Evolutionary conservation across 2,113 vertebrate genomes (phyloP).

Genomic region (Catharus fuscescens): DNA sequence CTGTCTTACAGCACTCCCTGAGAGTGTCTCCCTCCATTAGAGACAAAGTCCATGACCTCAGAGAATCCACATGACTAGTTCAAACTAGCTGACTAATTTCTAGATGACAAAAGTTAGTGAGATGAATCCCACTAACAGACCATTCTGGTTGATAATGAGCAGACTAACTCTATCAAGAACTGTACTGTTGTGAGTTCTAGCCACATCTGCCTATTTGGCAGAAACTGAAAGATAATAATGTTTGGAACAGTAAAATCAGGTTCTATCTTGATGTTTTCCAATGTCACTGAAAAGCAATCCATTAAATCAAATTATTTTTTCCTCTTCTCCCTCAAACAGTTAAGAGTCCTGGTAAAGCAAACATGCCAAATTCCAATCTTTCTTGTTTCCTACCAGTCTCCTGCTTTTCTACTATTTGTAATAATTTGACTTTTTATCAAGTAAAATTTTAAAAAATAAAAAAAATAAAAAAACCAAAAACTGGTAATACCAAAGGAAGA

Average conservation of each 20-base stretch:
- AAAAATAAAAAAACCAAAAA: neutral
- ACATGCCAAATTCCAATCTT: neutral
- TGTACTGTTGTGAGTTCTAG: neutral
- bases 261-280: neutral
- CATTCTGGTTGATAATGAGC: neutral
- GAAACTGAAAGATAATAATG: neutral
- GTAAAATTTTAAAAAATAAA: neutral
- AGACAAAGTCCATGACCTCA: conserved; percentile 13
- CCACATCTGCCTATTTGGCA: neutral
- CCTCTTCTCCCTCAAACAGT: neutral
- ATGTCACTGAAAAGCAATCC: neutral
- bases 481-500: neutral
- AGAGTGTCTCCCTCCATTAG: neutral
- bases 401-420: neutral
- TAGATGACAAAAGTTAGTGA: neutral
- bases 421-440: neutral
- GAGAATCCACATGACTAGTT: neutral
- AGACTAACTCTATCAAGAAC: neutral
- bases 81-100: neutral
- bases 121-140: neutral
- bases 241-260: neutral
- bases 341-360: neutral
- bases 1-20: neutral
- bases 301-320: neutral
- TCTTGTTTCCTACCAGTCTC: neutral